Conservation (phyloP, 2,797 vertebrate genomes). For the Cuniculus paca region DNA sequence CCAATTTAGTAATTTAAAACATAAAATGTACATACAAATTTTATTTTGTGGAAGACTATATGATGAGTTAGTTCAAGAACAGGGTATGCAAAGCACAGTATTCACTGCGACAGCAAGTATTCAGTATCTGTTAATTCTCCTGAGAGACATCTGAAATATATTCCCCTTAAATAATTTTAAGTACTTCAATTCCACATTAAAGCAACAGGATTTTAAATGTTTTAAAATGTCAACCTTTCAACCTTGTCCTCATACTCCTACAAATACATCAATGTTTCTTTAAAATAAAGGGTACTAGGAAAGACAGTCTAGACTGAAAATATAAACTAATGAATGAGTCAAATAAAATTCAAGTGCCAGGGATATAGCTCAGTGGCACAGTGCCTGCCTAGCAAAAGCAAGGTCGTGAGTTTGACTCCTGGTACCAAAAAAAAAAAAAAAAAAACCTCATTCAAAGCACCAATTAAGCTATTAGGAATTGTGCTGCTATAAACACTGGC, state of each 20-base stretch:
- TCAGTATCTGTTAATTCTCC: background rate
- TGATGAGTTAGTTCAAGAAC: background rate
- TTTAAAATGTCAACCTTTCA: background rate
- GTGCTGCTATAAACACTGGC: background rate
- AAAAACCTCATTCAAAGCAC: background rate
- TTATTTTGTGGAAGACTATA: conserved; percentile 11
- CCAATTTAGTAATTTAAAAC: conserved; percentile 40
- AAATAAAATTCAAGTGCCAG: background rate
- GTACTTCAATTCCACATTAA: conserved; percentile 2
- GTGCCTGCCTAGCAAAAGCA: too few species aligned
- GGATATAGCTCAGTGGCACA: too few species aligned
- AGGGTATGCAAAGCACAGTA: background rate
- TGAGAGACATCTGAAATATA: conserved; percentile 7
- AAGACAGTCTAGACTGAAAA: background rate
- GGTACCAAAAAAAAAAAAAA: too few species aligned
- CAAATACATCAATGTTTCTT: conserved; percentile 45
- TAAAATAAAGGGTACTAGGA: conserved; percentile 42
- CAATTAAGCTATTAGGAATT: background rate
- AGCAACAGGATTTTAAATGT: conserved; percentile 51
- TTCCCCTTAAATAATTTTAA: conserved; percentile 4
- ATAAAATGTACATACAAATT: background rate
- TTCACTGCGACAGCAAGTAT: background rate
- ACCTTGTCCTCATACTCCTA: conserved; percentile 1
- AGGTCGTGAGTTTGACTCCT: too few species aligned
- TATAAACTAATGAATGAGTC: background rate